Percentiles rank a stretch among this genome's conserved stretches.
Conservation (phyloP, 2,797 vertebrate genomes). For the Hylomyscus alleni region DNA sequence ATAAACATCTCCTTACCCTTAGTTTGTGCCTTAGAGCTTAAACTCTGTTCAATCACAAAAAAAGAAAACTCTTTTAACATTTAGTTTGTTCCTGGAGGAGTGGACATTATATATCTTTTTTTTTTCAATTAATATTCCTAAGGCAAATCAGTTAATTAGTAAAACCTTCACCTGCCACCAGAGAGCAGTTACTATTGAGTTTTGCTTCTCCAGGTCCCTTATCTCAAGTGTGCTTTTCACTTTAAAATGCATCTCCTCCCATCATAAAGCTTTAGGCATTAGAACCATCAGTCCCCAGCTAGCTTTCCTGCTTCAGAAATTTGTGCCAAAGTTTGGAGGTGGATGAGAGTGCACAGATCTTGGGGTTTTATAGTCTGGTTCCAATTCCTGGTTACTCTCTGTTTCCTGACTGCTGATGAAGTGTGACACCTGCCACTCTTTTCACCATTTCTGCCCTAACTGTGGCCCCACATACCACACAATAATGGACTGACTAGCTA, state of each 20-base stretch:
- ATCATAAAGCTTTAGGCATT: background rate
- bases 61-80: background rate
- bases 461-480: fast-evolving
- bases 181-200: background rate
- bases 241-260: background rate
- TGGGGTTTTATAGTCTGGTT: background rate
- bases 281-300: background rate
- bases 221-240: background rate
- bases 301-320: background rate
- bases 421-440: background rate
- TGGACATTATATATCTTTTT: background rate
- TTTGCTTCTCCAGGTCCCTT: background rate
- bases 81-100: background rate
- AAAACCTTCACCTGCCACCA: background rate
- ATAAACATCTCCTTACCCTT: background rate
- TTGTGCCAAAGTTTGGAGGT: background rate
- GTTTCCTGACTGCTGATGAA: background rate
- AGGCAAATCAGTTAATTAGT: background rate
- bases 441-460: background rate
- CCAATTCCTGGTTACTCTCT: background rate
- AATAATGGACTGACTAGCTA: background rate
- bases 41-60: background rate
- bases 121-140: background rate
- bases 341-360: no score
- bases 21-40: background rate